A percentile compares a stretch with the other conserved stretches of the same genome.
Conservation (phyloP, 2,113 vertebrate genomes). For the Scomber colias region DNA sequence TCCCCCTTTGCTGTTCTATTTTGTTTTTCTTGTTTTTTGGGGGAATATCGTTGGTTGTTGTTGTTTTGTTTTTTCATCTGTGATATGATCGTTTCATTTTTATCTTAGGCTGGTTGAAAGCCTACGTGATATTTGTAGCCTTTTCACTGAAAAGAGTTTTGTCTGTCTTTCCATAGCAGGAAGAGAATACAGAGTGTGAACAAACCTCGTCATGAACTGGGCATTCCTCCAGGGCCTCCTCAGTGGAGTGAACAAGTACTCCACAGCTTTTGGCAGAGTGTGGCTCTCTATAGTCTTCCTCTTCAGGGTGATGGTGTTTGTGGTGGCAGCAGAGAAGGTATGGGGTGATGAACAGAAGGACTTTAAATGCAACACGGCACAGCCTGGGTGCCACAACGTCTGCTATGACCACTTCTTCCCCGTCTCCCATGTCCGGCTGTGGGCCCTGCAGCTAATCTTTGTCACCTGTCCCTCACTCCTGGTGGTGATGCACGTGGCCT, state of each 20-base stretch:
- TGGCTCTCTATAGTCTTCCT: slow-evolving; percentile 97
- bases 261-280: slow-evolving; percentile 93
- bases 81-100: neutral
- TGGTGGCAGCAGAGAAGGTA: slow-evolving; percentile 93
- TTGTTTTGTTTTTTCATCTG: too few species aligned
- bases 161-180: slow-evolving; percentile 58
- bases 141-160: slow-evolving; percentile 19
- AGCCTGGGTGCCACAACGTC: slow-evolving; percentile 95
- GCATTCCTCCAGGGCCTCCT: slow-evolving; percentile 89
- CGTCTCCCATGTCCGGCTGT: slow-evolving; percentile 93
- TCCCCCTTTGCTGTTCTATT: neutral
- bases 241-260: slow-evolving; percentile 94
- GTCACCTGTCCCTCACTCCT: slow-evolving; percentile 96
- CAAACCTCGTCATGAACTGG: slow-evolving; percentile 92
- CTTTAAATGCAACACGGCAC: slow-evolving; percentile 93
- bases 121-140: neutral
- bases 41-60: neutral
- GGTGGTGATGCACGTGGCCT: slow-evolving; percentile 95
- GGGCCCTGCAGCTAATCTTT: slow-evolving; percentile 98
- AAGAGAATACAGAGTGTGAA: slow-evolving; percentile 55
- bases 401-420: slow-evolving; percentile 96
- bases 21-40: too few species aligned
- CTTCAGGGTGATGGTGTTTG: slow-evolving; percentile 94
- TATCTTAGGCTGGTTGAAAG: neutral
- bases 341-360: slow-evolving; percentile 97